phyloP scores from a whole-genome alignment of 2,888 invertebrate genomes.

The Dynastes grantii region DNA sequence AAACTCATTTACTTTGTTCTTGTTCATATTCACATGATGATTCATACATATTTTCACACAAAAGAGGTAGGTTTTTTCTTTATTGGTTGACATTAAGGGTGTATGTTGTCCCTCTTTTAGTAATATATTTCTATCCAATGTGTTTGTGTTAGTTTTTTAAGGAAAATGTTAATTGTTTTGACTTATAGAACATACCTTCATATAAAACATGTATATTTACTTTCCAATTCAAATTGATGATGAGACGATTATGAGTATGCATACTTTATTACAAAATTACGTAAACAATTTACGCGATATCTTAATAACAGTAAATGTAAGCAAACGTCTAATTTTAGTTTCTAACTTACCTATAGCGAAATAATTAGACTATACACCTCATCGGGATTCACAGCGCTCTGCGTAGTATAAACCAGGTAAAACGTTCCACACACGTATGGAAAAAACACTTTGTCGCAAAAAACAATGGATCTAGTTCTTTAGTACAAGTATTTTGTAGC shows the following conservation, averaged over 20 bases:
- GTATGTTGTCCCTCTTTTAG: too few species aligned
- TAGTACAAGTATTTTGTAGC: neutral
- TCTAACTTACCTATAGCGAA: constrained; percentile 24
- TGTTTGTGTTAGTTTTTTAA: neutral
- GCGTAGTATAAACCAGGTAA: constrained; percentile 6
- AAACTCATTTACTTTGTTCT: too few species aligned
- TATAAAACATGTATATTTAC: neutral
- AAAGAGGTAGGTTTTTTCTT: too few species aligned
- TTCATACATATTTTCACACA: too few species aligned
- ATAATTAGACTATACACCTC: constrained; percentile 30
- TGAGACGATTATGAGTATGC: neutral
- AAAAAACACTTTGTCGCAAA: neutral
- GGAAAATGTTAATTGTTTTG: neutral
- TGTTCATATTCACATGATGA: too few species aligned
- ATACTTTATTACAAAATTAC: constrained; percentile 7
- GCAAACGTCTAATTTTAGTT: constrained; percentile 26
- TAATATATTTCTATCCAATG: too few species aligned
- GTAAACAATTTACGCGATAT: constrained; percentile 13
- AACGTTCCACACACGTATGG: constrained; percentile 1
- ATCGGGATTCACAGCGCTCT: constrained; percentile 4
- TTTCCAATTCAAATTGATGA: neutral
- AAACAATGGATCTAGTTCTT: neutral
- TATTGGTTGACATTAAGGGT: too few species aligned
- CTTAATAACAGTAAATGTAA: constrained; percentile 16
- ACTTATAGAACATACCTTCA: neutral